These are phyloP conservation scores for Leptopilina syphax DNA, from an alignment of 2,888 invertebrate genomes.

Conservation along the genomic window DNA sequence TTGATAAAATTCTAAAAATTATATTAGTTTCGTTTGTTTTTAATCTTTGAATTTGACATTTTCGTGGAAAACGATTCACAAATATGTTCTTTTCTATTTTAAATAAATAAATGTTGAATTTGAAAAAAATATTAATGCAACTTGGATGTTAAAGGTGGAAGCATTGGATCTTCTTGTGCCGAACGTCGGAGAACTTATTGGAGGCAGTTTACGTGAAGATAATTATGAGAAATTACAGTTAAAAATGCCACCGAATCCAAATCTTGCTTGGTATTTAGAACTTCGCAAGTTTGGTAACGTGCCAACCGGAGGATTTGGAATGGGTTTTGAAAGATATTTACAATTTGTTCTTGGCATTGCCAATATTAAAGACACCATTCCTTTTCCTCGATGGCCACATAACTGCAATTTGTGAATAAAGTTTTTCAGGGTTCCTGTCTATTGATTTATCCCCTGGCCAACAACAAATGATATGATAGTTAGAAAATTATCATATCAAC, in stretches of 20 bases:
- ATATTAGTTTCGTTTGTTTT: too few relatives aligned
- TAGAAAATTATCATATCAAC: not conserved
- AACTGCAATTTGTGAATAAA: constrained; percentile 81
- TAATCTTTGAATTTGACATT: too few relatives aligned
- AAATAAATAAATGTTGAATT: not conserved
- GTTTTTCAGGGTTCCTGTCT: constrained; percentile 63
- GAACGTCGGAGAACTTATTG: constrained; percentile 94
- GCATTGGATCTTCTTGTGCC: constrained; percentile 94
- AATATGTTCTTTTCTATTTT: too few relatives aligned
- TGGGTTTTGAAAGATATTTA: constrained; percentile 95
- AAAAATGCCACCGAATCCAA: constrained; percentile 80
- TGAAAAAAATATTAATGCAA: constrained; percentile 23
- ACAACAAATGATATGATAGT: not conserved
- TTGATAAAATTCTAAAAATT: too few relatives aligned
- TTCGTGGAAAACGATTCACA: too few relatives aligned
- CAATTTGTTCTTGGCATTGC: constrained; percentile 88
- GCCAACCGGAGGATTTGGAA: constrained; percentile 95
- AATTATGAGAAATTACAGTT: constrained; percentile 81
- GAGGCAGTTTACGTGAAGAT: constrained; percentile 96
- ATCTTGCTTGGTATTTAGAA: constrained; percentile 92
- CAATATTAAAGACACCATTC: constrained; percentile 96
- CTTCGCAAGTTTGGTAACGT: constrained; percentile 92
- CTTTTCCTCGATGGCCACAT: constrained; percentile 97
- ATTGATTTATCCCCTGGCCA: constrained; percentile 55
- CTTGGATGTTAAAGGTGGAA: constrained; percentile 79